Evolutionary conservation across 1,140 invertebrate genomes (phyloP).

Genomic region (Atta colombica): DNA sequence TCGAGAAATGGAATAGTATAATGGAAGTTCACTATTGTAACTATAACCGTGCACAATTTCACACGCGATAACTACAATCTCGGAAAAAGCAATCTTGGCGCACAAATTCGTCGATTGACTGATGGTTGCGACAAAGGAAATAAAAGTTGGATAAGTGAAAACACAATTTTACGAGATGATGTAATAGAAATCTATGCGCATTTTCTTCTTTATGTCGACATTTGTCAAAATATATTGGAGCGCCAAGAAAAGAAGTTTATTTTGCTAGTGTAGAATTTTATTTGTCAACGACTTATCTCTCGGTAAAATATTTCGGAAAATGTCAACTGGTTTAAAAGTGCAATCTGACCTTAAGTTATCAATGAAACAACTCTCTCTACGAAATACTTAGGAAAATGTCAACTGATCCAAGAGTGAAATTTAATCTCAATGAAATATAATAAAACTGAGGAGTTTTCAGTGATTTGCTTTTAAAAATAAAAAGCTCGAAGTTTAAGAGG

Average conservation of each 20-base stretch:
- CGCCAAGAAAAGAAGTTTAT: background rate
- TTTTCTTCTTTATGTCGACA: background rate
- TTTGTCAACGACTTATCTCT: background rate
- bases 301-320: background rate
- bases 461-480: background rate
- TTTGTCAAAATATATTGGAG: background rate
- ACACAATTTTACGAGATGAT: constrained; percentile 7
- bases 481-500: background rate
- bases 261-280: background rate
- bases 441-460: background rate
- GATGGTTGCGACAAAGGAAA: constrained; percentile 22
- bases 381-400: background rate
- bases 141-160: background rate
- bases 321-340: background rate
- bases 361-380: background rate
- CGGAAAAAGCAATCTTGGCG: constrained; percentile 24
- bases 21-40: constrained; percentile 9
- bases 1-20: background rate
- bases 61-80: constrained; percentile 9
- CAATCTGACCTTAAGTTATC: background rate
- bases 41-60: constrained; percentile 12
- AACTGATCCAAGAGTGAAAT: background rate
- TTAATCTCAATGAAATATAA: background rate
- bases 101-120: constrained; percentile 25
- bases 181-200: background rate